phyloP scores from a whole-genome alignment of 1,140 invertebrate genomes.

The Drosophila grimshawi region DNA sequence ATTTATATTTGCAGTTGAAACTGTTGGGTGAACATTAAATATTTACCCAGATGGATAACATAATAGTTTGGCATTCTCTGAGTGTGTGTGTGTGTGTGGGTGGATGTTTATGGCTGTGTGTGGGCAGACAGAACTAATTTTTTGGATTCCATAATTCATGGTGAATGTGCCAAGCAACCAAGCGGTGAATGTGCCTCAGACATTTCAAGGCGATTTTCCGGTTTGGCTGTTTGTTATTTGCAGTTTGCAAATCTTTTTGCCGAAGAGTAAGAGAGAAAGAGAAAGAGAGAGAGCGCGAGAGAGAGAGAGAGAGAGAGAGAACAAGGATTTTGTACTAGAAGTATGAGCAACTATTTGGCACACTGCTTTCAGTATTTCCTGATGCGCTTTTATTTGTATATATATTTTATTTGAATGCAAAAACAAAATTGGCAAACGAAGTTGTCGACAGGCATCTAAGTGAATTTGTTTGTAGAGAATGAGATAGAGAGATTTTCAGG shows the following conservation, averaged over 20 bases:
- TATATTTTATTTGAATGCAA: conserved; percentile 43
- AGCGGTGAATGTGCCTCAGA: conserved; percentile 63
- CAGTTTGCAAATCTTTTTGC: conserved; percentile 25
- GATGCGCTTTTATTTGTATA: conserved; percentile 48
- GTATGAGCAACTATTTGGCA: conserved; percentile 65
- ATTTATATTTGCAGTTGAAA: conserved; percentile 1
- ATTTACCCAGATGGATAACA: conserved; percentile 28
- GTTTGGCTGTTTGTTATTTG: conserved; percentile 50
- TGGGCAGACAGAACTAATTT: conserved; percentile 53
- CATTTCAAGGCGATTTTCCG: conserved; percentile 76
- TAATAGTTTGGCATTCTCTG: conserved; percentile 29
- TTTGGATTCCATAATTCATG: conserved; percentile 64
- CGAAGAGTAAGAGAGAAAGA: conserved; percentile 2
- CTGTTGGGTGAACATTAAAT: conserved; percentile 33
- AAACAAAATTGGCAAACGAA: conserved; percentile 62
- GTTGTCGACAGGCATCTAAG: conserved; percentile 71
- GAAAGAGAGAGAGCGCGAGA: background rate
- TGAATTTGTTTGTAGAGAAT: conserved; percentile 58
- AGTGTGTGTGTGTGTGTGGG: conserved; percentile 5
- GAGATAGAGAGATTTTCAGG: conserved; percentile 3
- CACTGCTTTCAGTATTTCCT: conserved; percentile 46
- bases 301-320: background rate
- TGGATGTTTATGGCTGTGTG: conserved; percentile 26
- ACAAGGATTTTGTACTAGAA: conserved; percentile 18
- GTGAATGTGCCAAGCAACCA: conserved; percentile 15